These are phyloP conservation scores for Idaea straminata DNA, from an alignment of 2,888 invertebrate genomes.

Conservation along the genomic window DNA sequence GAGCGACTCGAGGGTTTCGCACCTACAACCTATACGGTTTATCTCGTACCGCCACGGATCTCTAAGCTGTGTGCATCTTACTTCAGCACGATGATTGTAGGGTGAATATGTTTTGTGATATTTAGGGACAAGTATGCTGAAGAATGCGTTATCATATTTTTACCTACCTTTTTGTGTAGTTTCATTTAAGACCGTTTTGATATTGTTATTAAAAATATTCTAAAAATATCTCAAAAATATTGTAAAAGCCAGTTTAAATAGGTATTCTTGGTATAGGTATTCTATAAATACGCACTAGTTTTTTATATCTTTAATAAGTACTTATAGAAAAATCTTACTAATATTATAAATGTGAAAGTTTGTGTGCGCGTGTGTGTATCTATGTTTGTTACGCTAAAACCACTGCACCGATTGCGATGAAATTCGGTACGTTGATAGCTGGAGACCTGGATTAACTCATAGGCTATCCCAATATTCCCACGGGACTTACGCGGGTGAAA, in stretches of 20 bases:
- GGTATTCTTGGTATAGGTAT: no score
- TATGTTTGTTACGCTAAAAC: no score
- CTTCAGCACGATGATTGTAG: constrained; percentile 37
- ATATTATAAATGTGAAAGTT: no score
- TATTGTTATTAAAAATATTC: neutral
- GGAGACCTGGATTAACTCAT: no score
- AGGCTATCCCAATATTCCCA: no score
- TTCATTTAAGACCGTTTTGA: neutral
- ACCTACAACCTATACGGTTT: constrained; percentile 26
- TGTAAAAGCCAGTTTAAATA: neutral
- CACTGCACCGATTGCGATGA: neutral
- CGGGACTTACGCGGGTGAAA: neutral
- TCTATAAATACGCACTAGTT: neutral
- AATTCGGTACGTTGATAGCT: no score
- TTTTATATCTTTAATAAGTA: no score
- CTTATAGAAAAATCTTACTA: no score
- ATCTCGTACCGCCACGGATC: constrained; percentile 36
- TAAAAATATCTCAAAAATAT: neutral
- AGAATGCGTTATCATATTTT: constrained; percentile 7
- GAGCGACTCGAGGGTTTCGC: constrained; percentile 20
- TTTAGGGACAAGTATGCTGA: neutral
- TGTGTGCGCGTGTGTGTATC: no score
- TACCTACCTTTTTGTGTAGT: neutral
- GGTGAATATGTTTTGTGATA: constrained; percentile 20
- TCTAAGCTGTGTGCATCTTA: constrained; percentile 44